Percentiles rank a stretch among this genome's conserved stretches.
These are phyloP conservation scores for Palythoa grandiflora DNA, from an alignment of 92 coral and sea anemone species.

Conservation along the genomic window DNA sequence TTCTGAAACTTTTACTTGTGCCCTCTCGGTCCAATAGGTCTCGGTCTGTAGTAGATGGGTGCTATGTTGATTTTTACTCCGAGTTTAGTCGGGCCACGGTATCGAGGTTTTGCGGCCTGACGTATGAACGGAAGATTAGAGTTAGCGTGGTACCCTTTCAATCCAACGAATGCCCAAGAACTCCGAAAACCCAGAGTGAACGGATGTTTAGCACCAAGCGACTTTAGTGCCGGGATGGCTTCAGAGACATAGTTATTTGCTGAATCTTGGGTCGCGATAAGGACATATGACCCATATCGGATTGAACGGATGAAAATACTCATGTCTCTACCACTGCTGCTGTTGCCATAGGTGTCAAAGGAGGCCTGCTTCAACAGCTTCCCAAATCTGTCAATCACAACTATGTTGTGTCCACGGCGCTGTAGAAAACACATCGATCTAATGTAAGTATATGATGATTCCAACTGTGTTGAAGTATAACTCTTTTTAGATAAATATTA, in stretches of 20 bases:
- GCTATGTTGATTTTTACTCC: constrained; percentile 30
- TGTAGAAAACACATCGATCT: background rate
- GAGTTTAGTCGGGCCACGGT: constrained; percentile 52
- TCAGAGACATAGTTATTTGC: constrained; percentile 19
- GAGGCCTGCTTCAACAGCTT: constrained; percentile 23
- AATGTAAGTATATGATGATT: no score
- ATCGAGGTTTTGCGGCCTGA: constrained; percentile 35
- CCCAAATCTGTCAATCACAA: constrained; percentile 57
- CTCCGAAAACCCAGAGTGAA: constrained; percentile 50
- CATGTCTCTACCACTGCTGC: constrained; percentile 55
- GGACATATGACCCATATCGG: constrained; percentile 51
- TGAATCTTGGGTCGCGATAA: constrained; percentile 62
- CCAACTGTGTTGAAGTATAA: no score
- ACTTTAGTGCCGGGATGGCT: constrained; percentile 56
- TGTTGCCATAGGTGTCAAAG: constrained; percentile 67
- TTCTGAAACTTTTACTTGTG: no score
- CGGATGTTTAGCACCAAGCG: constrained; percentile 60
- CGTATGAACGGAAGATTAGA: constrained; percentile 54
- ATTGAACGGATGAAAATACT: constrained; percentile 52
- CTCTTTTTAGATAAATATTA: no score
- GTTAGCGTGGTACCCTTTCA: constrained; percentile 34
- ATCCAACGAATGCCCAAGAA: constrained; percentile 72
- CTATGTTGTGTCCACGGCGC: constrained; percentile 76
- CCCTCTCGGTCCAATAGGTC: no score
- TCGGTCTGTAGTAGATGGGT: background rate